These are phyloP conservation scores for Osmoderma eremita DNA, from an alignment of 2,888 invertebrate species.

Conservation along the genomic window DNA sequence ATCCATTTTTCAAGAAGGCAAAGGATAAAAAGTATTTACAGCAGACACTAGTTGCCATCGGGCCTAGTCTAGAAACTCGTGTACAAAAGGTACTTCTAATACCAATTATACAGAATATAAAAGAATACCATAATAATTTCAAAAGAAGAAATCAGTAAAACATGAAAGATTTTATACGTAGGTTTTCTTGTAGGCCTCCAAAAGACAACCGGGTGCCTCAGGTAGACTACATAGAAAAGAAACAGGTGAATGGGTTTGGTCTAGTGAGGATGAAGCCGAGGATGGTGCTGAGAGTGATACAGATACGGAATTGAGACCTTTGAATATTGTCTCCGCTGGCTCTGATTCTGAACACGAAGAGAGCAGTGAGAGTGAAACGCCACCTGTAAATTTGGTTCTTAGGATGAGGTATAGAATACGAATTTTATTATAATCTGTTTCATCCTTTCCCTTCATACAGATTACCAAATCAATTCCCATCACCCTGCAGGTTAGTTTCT, in stretches of 20 bases:
- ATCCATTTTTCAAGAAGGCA: conserved; percentile 97
- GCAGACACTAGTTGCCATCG: conserved; percentile 84
- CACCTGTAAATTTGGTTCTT: conserved; percentile 83
- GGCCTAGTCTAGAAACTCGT: conserved; percentile 89
- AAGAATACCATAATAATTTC: not conserved
- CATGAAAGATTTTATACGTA: not conserved
- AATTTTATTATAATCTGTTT: conserved; percentile 7
- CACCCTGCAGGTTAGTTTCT: conserved; percentile 50
- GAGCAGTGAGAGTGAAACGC: conserved; percentile 57
- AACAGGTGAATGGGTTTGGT: conserved; percentile 99
- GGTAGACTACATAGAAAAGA: conserved; percentile 90
- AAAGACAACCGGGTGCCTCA: conserved; percentile 86
- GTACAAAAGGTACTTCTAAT: conserved; percentile 80
- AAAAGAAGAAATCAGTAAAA: not conserved
- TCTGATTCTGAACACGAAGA: conserved; percentile 65
- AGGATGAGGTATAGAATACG: conserved; percentile 76
- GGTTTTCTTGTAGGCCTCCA: conserved; percentile 66
- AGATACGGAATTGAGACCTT: conserved; percentile 64
- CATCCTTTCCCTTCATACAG: conserved; percentile 44
- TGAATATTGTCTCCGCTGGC: conserved; percentile 62
- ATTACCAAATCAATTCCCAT: conserved; percentile 52
- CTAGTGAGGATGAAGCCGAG: conserved; percentile 89
- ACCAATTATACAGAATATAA: not conserved
- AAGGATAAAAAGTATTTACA: conserved; percentile 92
- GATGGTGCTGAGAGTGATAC: conserved; percentile 70